These are phyloP conservation scores for Ancistrus triradiatus DNA, from an alignment of 2,113 vertebrate genomes.

Conservation along the genomic window DNA sequence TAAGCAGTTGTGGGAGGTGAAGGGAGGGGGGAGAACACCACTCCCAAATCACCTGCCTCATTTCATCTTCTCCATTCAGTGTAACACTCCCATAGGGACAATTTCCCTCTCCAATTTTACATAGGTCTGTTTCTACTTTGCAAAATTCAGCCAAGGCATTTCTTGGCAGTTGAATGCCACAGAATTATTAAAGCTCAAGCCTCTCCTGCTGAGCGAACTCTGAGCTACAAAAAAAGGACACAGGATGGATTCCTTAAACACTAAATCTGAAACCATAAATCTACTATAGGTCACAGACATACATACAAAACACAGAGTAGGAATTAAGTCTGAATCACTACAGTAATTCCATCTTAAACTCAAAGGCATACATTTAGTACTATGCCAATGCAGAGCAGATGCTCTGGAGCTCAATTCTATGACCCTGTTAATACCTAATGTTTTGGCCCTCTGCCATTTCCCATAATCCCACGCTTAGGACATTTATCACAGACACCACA, in stretches of 20 bases:
- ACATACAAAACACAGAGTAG: no score
- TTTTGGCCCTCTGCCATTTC: conserved; percentile 7
- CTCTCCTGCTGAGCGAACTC: conserved; percentile 25
- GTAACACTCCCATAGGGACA: background rate
- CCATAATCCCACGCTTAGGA: conserved; percentile 21
- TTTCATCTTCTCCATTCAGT: background rate
- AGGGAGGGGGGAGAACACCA: no score
- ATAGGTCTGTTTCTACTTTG: background rate
- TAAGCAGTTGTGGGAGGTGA: conserved; percentile 39
- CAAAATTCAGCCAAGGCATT: background rate
- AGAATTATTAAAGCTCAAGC: conserved; percentile 9
- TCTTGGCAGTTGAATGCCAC: conserved; percentile 2
- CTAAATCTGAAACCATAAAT: no score
- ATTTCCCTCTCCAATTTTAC: background rate
- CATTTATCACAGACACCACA: background rate
- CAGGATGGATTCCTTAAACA: conserved; percentile 51
- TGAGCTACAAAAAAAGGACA: conserved; percentile 56
- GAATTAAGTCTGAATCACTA: background rate
- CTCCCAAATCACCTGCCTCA: conserved; percentile 21
- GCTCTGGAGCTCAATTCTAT: conserved; percentile 29
- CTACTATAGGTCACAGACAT: background rate
- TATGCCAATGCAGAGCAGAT: conserved; percentile 2
- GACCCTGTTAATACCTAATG: conserved; percentile 33
- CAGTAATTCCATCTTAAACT: background rate
- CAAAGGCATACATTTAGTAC: conserved; percentile 3